These are phyloP conservation scores for Gorsachius magnificus DNA, from an alignment of 2,797 vertebrate species.

Conservation along the genomic window DNA sequence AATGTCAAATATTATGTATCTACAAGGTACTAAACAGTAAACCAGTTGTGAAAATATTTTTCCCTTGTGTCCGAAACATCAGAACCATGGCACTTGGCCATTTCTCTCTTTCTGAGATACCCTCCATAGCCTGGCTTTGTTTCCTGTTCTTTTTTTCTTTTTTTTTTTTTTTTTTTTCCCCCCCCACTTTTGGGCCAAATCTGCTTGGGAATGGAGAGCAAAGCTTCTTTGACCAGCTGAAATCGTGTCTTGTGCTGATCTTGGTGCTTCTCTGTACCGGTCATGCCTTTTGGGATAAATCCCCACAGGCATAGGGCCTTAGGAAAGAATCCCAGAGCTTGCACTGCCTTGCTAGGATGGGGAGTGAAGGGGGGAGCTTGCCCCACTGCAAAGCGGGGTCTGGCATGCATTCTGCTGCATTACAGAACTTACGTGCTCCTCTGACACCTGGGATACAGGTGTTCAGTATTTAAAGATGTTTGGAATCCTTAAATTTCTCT, in stretches of 20 bases:
- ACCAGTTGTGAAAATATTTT: slow-evolving; percentile 66
- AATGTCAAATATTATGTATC: slow-evolving; percentile 67
- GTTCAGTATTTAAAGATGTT: neutral
- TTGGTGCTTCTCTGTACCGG: neutral
- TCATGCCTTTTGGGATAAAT: slow-evolving; percentile 26
- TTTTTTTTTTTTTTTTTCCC: neutral
- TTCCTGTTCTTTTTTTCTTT: neutral
- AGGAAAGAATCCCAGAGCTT: slow-evolving; percentile 10
- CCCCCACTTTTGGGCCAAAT: neutral
- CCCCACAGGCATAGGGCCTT: neutral
- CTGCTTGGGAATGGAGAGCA: slow-evolving; percentile 31
- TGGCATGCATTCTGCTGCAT: neutral
- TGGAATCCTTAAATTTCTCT: neutral
- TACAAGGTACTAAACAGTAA: slow-evolving; percentile 67
- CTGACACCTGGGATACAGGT: neutral
- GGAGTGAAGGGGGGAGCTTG: neutral
- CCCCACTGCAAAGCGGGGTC: neutral
- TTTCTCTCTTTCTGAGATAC: slow-evolving; percentile 7
- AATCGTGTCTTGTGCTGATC: neutral
- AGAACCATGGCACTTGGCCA: neutral
- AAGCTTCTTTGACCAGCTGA: neutral
- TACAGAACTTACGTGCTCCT: neutral
- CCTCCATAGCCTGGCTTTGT: neutral
- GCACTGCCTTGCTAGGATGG: neutral
- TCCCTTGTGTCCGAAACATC: slow-evolving; percentile 39